Evolutionary conservation across 2,113 vertebrate species (phyloP).

Genomic region (Collichthys lucidus): DNA sequence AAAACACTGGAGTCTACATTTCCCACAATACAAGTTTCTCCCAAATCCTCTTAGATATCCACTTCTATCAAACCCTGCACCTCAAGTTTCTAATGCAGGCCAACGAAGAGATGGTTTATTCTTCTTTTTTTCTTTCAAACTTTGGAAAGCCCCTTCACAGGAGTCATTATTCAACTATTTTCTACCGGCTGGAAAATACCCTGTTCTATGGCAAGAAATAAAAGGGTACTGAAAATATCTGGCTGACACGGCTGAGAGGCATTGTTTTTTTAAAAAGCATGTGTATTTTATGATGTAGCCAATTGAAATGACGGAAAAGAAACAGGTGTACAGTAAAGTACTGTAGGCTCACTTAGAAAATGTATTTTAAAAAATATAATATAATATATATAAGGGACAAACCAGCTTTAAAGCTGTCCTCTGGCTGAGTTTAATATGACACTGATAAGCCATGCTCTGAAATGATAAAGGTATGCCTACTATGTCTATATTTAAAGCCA

Average conservation of each 20-base stretch:
- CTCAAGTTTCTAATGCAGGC: not conserved
- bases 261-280: no score
- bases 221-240: no score
- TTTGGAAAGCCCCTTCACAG: not conserved
- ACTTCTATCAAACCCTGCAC: not conserved
- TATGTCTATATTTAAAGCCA: conserved; percentile 80
- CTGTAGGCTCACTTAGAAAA: not conserved
- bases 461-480: conserved; percentile 76
- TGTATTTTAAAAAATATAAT: not conserved
- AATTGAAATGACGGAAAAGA: not conserved
- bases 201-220: not conserved
- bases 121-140: not conserved
- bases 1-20: not conserved
- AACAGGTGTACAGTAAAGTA: not conserved
- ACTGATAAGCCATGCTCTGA: conserved; percentile 73
- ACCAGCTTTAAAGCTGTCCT: conserved; percentile 11
- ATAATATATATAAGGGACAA: conserved; percentile 22
- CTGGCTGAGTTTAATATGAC: conserved; percentile 74
- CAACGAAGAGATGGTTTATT: no score
- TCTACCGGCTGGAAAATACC: not conserved
- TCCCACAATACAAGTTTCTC: not conserved
- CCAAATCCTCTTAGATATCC: not conserved
- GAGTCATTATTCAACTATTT: not conserved
- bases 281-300: not conserved
- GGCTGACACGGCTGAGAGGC: not conserved